Percentiles rank a stretch among this genome's conserved stretches.
Conservation (phyloP, 2,797 vertebrate genomes). For the Ptychadena robeensis region DNA sequence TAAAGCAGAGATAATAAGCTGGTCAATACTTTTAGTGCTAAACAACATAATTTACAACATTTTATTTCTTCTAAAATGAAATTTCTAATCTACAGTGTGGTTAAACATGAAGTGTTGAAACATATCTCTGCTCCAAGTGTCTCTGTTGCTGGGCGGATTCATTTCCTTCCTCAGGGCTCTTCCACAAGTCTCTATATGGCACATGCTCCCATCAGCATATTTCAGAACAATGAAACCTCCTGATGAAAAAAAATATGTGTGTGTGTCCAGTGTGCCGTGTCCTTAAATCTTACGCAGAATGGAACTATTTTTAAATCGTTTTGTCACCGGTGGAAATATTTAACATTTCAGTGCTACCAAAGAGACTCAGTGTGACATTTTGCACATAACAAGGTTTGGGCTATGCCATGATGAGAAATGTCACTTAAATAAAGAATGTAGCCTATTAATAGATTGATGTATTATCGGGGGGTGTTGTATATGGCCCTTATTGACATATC, state of each 20-base stretch:
- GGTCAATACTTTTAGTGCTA: too few relatives aligned
- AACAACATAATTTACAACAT: too few relatives aligned
- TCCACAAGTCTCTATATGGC: conserved; percentile 40
- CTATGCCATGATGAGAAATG: too few relatives aligned
- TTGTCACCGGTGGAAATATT: neutral
- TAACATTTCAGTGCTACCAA: neutral
- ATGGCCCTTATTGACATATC: too few relatives aligned
- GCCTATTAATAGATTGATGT: too few relatives aligned
- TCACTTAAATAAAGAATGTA: too few relatives aligned
- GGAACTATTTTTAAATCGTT: conserved; percentile 32
- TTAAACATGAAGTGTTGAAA: conserved; percentile 3
- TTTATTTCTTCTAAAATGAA: too few relatives aligned
- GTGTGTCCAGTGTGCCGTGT: conserved; percentile 5
- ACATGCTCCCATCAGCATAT: conserved; percentile 43
- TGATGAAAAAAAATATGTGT: neutral
- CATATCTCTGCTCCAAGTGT: conserved; percentile 40
- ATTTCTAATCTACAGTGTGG: neutral
- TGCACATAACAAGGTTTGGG: neutral
- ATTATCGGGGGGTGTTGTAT: too few relatives aligned
- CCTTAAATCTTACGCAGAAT: conserved; percentile 8
- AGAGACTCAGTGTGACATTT: neutral
- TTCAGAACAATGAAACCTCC: conserved; percentile 55
- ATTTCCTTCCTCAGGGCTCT: conserved; percentile 58
- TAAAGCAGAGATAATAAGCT: too few relatives aligned
- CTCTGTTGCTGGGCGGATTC: conserved; percentile 45